Conservation (phyloP, 2,113 vertebrate species). For the Dolichotis patagonum region DNA sequence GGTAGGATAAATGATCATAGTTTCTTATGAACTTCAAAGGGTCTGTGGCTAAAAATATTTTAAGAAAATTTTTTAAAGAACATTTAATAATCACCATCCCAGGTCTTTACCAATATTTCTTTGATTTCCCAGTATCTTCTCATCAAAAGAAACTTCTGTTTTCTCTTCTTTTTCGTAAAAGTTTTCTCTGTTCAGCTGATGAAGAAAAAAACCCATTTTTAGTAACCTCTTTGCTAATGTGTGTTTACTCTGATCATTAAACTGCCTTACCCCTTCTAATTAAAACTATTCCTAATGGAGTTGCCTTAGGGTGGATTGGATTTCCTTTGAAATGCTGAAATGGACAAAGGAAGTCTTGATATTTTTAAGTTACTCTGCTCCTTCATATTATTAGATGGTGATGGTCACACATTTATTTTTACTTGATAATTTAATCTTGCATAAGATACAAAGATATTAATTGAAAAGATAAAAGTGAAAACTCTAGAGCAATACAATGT, state of each 20-base stretch:
- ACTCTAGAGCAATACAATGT: rapidly evolving
- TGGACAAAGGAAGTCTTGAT: not conserved
- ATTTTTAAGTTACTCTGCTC: not conserved
- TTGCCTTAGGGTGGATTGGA: not conserved
- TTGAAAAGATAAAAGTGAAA: not conserved
- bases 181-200: not conserved
- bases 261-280: not conserved
- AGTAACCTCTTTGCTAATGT: not conserved
- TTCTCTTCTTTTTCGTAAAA: not conserved
- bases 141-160: not conserved
- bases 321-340: not conserved
- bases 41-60: not conserved
- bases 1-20: not conserved
- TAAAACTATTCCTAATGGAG: not conserved
- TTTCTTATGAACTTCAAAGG: not conserved
- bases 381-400: not conserved
- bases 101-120: not conserved
- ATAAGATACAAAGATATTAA: not conserved
- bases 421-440: not conserved
- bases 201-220: not conserved
- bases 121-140: not conserved
- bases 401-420: not conserved
- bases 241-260: constrained; percentile 12
- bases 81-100: not conserved
- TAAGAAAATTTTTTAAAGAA: not conserved